phyloP scores from a whole-genome alignment of 1,140 invertebrate genomes.

The Drosophila azteca region DNA sequence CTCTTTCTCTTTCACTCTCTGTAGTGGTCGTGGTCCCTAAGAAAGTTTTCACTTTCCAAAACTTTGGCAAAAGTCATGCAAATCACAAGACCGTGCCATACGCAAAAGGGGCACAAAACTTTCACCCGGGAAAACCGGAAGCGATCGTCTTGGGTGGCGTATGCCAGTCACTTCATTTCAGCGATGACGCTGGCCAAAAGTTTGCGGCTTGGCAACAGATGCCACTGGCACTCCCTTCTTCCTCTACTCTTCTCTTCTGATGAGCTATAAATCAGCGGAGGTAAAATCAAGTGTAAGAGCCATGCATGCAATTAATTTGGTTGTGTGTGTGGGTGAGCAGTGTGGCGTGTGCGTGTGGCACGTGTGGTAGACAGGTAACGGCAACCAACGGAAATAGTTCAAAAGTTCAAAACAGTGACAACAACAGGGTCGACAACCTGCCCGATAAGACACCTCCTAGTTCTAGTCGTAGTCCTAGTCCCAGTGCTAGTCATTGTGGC shows the following conservation, averaged over 20 bases:
- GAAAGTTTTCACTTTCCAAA: constrained; percentile 62
- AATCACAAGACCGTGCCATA: constrained; percentile 2
- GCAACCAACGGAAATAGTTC: constrained; percentile 67
- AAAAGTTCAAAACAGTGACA: constrained; percentile 64
- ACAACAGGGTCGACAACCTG: constrained; percentile 64
- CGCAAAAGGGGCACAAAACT: constrained; percentile 28
- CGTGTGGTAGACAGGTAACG: constrained; percentile 36
- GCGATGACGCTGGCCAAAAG: constrained; percentile 27
- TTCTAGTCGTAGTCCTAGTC: neutral
- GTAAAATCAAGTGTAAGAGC: constrained; percentile 25
- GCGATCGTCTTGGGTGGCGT: constrained; percentile 56
- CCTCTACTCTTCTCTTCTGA: neutral
- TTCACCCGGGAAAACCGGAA: constrained; percentile 42
- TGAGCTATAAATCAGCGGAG: constrained; percentile 31
- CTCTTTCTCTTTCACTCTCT: neutral
- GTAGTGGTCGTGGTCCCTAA: no score
- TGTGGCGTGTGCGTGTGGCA: constrained; percentile 9
- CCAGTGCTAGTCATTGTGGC: neutral
- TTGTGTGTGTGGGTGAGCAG: constrained; percentile 8
- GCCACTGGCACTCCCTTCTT: neutral
- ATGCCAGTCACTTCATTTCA: constrained; percentile 46
- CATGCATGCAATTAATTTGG: constrained; percentile 69
- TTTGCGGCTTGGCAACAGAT: constrained; percentile 45
- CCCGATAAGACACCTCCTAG: neutral
- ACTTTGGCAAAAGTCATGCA: constrained; percentile 54